A percentile compares a stretch with the other conserved stretches of the same genome.
Conservation (phyloP, 2,888 invertebrate genomes). For the Drosophila rellima region DNA sequence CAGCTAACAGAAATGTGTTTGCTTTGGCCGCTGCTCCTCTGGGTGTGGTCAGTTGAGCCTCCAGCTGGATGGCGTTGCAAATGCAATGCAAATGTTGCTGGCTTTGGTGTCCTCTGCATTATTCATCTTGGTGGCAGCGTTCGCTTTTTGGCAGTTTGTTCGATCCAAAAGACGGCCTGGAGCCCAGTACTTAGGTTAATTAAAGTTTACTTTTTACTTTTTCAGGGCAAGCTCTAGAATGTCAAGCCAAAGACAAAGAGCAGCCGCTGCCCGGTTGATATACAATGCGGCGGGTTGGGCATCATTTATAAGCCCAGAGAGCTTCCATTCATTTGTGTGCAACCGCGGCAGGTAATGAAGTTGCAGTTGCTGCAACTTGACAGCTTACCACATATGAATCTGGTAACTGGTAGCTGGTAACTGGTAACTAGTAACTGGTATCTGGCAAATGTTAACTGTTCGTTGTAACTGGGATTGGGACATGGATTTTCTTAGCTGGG, state of each 20-base stretch:
- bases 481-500: constrained; percentile 38
- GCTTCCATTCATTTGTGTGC: constrained; percentile 61
- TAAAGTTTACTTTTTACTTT: constrained; percentile 60
- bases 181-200: constrained; percentile 70
- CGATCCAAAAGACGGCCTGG: constrained; percentile 27
- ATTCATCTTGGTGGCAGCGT: constrained; percentile 39
- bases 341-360: constrained; percentile 65
- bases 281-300: constrained; percentile 28
- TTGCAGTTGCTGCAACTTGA: constrained; percentile 24
- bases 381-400: constrained; percentile 58
- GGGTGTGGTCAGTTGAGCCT: constrained; percentile 31
- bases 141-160: constrained; percentile 52
- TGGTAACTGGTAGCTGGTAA: constrained; percentile 7
- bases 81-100: constrained; percentile 55
- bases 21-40: constrained; percentile 15
- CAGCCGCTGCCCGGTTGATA: constrained; percentile 24
- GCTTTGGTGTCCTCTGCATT: constrained; percentile 46
- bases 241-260: constrained; percentile 60
- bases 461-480: background rate
- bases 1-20: constrained; percentile 39
- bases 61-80: constrained; percentile 7
- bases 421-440: background rate
- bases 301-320: constrained; percentile 57
- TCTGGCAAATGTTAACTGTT: constrained; percentile 1
- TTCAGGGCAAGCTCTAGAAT: constrained; percentile 25